Conservation (phyloP, 2,797 vertebrate genomes). For the Calcarius lapponicus region DNA sequence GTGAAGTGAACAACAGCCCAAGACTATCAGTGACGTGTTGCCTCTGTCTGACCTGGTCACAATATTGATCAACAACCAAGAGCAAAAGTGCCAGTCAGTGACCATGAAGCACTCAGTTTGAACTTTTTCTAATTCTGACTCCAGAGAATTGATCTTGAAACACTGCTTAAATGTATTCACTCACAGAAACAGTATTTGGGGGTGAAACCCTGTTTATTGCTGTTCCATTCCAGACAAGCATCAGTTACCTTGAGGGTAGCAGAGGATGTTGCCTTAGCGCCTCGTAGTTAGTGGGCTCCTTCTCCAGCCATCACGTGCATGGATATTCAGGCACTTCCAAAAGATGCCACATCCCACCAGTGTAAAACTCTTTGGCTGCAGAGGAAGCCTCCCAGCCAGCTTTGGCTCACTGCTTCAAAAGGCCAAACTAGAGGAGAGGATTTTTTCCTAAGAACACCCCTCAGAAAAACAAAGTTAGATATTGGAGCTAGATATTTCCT, state of each 20-base stretch:
- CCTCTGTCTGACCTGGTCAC: neutral
- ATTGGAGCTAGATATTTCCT: neutral
- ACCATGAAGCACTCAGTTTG: neutral
- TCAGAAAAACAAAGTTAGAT: neutral
- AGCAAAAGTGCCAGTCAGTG: neutral
- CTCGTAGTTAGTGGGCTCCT: neutral
- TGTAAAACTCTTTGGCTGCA: neutral
- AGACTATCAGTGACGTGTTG: accelerated
- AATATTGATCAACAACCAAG: neutral
- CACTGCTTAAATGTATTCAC: neutral
- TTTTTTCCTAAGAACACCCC: neutral
- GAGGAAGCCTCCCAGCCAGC: neutral
- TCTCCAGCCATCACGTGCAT: neutral
- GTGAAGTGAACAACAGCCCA: neutral
- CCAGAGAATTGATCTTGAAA: neutral
- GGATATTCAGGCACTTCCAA: neutral
- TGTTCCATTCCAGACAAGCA: neutral
- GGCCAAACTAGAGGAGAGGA: neutral
- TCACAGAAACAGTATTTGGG: neutral
- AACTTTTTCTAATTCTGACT: neutral
- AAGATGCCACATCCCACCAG: neutral
- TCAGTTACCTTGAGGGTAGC: neutral
- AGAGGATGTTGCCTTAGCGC: neutral
- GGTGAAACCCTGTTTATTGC: neutral
- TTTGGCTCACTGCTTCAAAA: neutral